These are phyloP conservation scores for Bombus haemorrhoidalis DNA, from an alignment of 1,140 invertebrate species.

Conservation along the genomic window DNA sequence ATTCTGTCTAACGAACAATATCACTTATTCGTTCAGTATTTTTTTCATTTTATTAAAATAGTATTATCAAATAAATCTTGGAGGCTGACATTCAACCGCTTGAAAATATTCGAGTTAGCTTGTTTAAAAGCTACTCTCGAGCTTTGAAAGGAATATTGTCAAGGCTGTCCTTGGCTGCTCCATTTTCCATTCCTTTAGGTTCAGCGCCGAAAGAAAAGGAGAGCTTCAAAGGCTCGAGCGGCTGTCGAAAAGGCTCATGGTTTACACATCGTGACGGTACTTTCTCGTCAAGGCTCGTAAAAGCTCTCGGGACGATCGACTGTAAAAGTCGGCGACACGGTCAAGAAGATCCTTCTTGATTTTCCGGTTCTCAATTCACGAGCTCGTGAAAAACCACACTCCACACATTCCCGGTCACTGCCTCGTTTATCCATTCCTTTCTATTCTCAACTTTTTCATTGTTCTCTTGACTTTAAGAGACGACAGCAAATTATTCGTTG, in stretches of 20 bases:
- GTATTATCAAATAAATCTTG: background rate
- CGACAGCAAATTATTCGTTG: constrained; percentile 14
- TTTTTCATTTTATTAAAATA: background rate
- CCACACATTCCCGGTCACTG: constrained; percentile 43
- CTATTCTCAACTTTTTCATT: background rate
- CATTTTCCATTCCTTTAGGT: constrained; percentile 33
- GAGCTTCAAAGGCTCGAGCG: constrained; percentile 56
- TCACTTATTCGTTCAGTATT: background rate
- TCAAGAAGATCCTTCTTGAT: constrained; percentile 72
- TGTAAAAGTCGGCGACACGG: constrained; percentile 64
- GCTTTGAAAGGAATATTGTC: constrained; percentile 74
- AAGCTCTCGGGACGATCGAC: constrained; percentile 71
- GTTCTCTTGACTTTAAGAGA: background rate
- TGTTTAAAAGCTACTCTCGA: constrained; percentile 34
- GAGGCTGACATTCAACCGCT: background rate
- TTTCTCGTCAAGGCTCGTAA: constrained; percentile 73
- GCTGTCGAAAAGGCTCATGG: constrained; percentile 74
- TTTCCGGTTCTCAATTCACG: constrained; percentile 69
- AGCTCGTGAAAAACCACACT: constrained; percentile 67
- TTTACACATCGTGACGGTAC: constrained; percentile 76
- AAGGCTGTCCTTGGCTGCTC: constrained; percentile 40
- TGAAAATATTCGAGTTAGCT: background rate
- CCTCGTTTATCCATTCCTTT: constrained; percentile 39
- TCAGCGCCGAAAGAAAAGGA: constrained; percentile 34
- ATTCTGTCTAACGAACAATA: background rate